These are phyloP conservation scores for Ceyx melanurus DNA, from an alignment of 2,113 vertebrate species.

Conservation along the genomic window DNA sequence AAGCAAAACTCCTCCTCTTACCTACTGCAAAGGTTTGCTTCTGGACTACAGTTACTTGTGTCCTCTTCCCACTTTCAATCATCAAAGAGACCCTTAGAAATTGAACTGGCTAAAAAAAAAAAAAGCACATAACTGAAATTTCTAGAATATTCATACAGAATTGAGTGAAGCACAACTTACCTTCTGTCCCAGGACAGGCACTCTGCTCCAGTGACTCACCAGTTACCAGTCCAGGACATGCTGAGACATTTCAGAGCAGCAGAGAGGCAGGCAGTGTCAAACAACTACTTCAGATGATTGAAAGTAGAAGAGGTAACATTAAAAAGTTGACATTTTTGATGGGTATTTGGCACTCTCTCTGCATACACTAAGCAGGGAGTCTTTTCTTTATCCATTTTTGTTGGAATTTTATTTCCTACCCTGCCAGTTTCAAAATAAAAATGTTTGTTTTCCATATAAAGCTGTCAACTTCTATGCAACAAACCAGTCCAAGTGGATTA, in stretches of 20 bases:
- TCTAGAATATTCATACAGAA: neutral
- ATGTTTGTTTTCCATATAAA: neutral
- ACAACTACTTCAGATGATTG: constrained; percentile 59
- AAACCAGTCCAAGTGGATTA: neutral
- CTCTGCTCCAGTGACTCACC: neutral
- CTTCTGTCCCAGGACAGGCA: constrained; percentile 23
- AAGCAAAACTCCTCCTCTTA: constrained; percentile 1
- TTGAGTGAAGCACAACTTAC: constrained; percentile 23
- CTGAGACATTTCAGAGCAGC: constrained; percentile 35
- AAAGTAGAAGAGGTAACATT: constrained; percentile 62
- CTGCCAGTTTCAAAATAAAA: constrained; percentile 13
- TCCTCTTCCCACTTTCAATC: neutral
- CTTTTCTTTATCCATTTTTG: constrained; percentile 17
- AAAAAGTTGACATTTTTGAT: constrained; percentile 62
- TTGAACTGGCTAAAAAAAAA: neutral
- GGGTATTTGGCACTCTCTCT: constrained; percentile 69
- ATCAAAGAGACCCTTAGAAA: neutral
- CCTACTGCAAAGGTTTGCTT: constrained; percentile 16
- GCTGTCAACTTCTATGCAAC: neutral
- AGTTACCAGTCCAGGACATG: neutral
- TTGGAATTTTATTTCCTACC: neutral
- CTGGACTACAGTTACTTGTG: neutral
- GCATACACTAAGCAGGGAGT: constrained; percentile 18
- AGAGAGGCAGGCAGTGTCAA: constrained; percentile 48
- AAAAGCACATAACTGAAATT: neutral